Conservation (phyloP, 2,888 invertebrate species). For the Drosophila nr. medialis region DNA sequence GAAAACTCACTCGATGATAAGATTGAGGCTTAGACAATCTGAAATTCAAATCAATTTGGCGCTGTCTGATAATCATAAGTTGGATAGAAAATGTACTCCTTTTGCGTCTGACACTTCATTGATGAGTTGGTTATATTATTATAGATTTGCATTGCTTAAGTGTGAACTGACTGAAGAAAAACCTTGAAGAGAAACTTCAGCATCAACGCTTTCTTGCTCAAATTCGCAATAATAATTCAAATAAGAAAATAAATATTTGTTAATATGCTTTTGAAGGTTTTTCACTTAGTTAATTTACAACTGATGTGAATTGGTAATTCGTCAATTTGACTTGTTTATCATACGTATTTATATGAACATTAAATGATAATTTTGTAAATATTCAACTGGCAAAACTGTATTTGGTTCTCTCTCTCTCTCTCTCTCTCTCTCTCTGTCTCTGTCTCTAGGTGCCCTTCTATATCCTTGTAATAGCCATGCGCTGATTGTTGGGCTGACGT, state of each 20-base stretch:
- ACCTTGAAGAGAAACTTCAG: neutral
- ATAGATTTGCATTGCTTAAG: neutral
- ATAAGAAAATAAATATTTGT: neutral
- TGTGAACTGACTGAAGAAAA: neutral
- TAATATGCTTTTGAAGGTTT: neutral
- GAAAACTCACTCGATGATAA: constrained; percentile 25
- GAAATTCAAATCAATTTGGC: constrained; percentile 9
- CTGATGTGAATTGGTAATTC: no score
- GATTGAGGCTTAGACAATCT: constrained; percentile 4
- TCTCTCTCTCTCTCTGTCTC: neutral
- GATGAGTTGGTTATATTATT: neutral
- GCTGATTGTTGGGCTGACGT: constrained; percentile 29
- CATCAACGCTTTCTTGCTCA: no score
- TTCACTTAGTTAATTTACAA: neutral
- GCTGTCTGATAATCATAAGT: neutral
- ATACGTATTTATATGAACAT: neutral
- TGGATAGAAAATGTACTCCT: constrained; percentile 6
- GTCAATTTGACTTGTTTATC: neutral
- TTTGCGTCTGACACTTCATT: neutral
- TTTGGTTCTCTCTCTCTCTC: neutral
- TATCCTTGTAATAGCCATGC: neutral
- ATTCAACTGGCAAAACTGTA: neutral
- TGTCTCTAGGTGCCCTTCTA: no score
- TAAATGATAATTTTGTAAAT: neutral
- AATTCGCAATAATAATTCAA: no score